phyloP scores from a whole-genome alignment of 2,113 vertebrate genomes.

The Salvelinus namaycush region DNA sequence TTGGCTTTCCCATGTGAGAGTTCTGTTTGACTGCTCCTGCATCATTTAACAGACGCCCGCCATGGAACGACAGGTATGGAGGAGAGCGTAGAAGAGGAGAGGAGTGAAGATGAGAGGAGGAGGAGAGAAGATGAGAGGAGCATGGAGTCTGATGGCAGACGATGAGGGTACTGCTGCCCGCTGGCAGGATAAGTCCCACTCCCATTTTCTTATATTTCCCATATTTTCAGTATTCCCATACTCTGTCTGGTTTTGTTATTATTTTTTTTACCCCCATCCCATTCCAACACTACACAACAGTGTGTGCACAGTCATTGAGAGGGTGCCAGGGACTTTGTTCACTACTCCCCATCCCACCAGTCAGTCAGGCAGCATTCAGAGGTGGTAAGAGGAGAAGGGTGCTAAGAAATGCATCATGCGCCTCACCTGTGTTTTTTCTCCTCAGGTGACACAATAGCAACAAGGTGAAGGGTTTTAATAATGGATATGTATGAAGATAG shows the following conservation, averaged over 20 bases:
- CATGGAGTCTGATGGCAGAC: neutral
- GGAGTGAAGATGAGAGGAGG: slow-evolving; percentile 4
- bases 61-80: slow-evolving; percentile 53
- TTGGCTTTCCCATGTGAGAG: slow-evolving; percentile 65
- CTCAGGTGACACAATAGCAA: neutral
- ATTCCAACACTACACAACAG: neutral
- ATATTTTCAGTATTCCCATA: too few relatives aligned
- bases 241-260: too few relatives aligned
- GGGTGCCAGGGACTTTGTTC: too few relatives aligned
- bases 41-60: slow-evolving; percentile 70
- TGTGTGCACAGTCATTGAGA: too few relatives aligned
- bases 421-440: neutral
- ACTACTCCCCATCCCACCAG: too few relatives aligned
- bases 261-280: too few relatives aligned
- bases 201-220: too few relatives aligned
- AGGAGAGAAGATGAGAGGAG: neutral
- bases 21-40: slow-evolving; percentile 66
- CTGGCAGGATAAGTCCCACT: too few relatives aligned
- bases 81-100: slow-evolving; percentile 19
- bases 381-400: too few relatives aligned
- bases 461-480: too few relatives aligned
- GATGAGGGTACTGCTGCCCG: neutral
- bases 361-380: too few relatives aligned
- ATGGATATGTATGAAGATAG: too few relatives aligned
- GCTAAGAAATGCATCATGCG: neutral